A percentile compares a stretch with the other conserved stretches of the same genome.
These are phyloP conservation scores for Porphyrio hochstetteri DNA, from an alignment of 2,113 vertebrate genomes.

Conservation along the genomic window DNA sequence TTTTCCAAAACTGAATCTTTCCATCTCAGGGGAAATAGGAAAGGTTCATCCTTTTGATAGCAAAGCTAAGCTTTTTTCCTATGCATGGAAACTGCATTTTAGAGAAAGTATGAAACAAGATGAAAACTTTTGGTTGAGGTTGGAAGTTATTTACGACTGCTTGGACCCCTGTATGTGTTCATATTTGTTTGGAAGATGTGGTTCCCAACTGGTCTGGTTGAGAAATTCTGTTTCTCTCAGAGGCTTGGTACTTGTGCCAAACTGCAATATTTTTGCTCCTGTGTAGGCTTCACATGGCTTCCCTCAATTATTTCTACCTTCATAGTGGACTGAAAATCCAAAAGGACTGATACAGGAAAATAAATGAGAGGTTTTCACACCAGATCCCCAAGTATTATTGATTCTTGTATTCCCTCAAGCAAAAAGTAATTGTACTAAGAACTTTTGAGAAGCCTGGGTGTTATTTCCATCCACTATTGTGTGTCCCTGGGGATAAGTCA, in stretches of 20 bases:
- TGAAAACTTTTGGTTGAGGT: not conserved
- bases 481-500: not conserved
- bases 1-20: not conserved
- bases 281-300: not conserved
- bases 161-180: not conserved
- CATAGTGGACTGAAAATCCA: not conserved
- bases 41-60: not conserved
- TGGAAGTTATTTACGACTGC: not conserved
- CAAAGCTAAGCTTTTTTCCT: accelerated
- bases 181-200: not conserved
- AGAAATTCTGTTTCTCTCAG: not conserved
- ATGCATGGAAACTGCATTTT: not conserved
- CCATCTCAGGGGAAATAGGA: not conserved
- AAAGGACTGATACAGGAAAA: not conserved
- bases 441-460: not conserved
- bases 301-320: not conserved
- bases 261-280: not conserved
- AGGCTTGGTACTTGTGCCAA: not conserved
- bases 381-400: not conserved
- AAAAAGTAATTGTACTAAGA: not conserved
- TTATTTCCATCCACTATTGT: not conserved
- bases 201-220: not conserved
- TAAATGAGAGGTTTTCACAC: not conserved
- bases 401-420: not conserved
- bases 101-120: not conserved